Conservation (phyloP, 2,888 invertebrate species). For the Zeuzera pyrina region DNA sequence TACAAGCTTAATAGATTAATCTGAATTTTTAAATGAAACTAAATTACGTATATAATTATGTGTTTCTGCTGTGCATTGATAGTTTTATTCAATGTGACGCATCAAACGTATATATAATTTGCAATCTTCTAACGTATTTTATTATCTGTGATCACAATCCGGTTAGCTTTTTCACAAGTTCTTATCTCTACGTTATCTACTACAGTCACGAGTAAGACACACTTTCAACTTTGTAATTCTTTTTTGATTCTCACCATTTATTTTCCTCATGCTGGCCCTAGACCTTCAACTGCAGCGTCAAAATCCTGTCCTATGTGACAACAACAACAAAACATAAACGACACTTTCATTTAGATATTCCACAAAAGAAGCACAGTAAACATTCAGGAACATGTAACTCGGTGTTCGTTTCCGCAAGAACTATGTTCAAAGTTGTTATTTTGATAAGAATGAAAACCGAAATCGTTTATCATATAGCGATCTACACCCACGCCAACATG, state of each 20-base stretch:
- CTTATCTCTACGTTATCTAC: conserved; percentile 32
- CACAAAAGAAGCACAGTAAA: conserved; percentile 38
- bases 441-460: conserved; percentile 53
- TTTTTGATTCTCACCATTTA: conserved; percentile 51
- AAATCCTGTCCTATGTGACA: conserved; percentile 59
- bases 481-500: conserved; percentile 64
- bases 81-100: no score
- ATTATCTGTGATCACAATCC: conserved; percentile 14
- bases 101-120: no score
- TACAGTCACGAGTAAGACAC: background rate
- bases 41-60: no score
- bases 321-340: conserved; percentile 56
- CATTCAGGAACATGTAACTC: conserved; percentile 23
- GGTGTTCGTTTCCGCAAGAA: conserved; percentile 19
- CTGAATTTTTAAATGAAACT: no score
- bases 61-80: no score
- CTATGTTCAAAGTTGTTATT: conserved; percentile 20
- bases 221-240: background rate
- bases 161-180: conserved; percentile 31
- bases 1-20: no score
- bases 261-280: conserved; percentile 66
- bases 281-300: conserved; percentile 57
- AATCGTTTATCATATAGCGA: conserved; percentile 58
- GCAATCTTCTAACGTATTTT: background rate
- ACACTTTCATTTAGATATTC: conserved; percentile 50